Evolutionary conservation across 2,888 invertebrate genomes (phyloP).

Genomic region (Xiphydria camelus): DNA sequence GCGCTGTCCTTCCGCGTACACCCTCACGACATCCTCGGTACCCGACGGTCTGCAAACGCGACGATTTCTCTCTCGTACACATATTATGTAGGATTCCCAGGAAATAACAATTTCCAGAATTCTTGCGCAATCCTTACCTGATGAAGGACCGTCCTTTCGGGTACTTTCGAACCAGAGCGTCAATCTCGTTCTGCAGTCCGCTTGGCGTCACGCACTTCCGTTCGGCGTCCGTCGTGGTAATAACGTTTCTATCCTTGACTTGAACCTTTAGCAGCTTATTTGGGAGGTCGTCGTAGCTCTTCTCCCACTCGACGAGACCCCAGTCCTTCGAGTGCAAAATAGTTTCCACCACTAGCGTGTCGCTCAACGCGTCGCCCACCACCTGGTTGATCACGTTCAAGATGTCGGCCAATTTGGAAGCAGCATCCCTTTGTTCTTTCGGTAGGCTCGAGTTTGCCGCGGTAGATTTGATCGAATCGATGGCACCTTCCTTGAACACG

Average conservation of each 20-base stretch:
- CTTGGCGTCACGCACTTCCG: conserved; percentile 77
- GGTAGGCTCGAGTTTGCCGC: conserved; percentile 54
- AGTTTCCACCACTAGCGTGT: conserved; percentile 90
- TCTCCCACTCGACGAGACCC: conserved; percentile 79
- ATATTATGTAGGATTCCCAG: background rate
- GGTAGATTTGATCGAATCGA: conserved; percentile 62
- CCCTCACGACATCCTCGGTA: conserved; percentile 94
- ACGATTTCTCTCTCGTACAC: too few species aligned
- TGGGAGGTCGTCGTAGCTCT: conserved; percentile 82
- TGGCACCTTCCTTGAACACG: conserved; percentile 75
- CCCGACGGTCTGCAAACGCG: conserved; percentile 83
- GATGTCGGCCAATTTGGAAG: conserved; percentile 67
- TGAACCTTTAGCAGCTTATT: conserved; percentile 86
- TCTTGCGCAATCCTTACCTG: conserved; percentile 57
- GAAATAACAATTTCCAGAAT: background rate
- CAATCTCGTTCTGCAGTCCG: conserved; percentile 81
- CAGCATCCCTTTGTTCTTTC: conserved; percentile 61
- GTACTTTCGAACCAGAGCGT: conserved; percentile 71
- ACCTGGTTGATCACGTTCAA: conserved; percentile 91
- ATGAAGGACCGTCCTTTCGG: conserved; percentile 84
- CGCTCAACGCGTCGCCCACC: conserved; percentile 96
- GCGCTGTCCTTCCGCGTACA: conserved; percentile 93
- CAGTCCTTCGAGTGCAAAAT: conserved; percentile 83
- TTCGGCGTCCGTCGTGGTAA: conserved; percentile 88
- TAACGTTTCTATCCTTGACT: conserved; percentile 82